phyloP scores from a whole-genome alignment of 1,140 invertebrate genomes.

The Apocrypta bakeri region DNA sequence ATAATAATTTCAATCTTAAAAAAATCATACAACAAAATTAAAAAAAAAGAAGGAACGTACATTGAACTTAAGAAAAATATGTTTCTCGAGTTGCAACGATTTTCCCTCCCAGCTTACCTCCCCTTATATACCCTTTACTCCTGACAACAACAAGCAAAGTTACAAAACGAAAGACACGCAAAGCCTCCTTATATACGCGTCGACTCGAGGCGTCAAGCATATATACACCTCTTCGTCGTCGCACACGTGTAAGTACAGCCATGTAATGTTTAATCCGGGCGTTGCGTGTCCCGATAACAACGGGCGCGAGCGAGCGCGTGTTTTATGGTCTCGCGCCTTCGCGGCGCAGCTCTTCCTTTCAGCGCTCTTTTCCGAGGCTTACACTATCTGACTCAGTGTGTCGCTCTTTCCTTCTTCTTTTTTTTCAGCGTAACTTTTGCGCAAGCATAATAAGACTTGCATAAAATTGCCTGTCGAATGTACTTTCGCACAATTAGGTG shows the following conservation, averaged over 20 bases:
- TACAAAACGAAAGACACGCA: not conserved
- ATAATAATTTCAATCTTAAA: too few relatives aligned
- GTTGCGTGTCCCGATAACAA: slow-evolving; percentile 51
- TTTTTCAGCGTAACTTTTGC: not conserved
- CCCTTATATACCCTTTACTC: not conserved
- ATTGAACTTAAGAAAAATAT: not conserved
- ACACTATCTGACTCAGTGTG: not conserved
- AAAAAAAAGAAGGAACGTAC: too few relatives aligned
- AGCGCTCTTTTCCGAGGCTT: not conserved
- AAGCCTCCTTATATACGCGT: not conserved
- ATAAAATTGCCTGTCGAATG: slow-evolving; percentile 40
- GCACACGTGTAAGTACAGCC: not conserved
- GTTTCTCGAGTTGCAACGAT: not conserved
- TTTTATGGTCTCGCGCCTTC: slow-evolving; percentile 69
- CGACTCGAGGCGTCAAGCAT: not conserved
- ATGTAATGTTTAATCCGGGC: slow-evolving; percentile 35
- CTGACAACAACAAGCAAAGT: not conserved
- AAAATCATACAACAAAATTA: too few relatives aligned
- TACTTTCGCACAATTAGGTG: slow-evolving; percentile 39
- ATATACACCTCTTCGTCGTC: not conserved
- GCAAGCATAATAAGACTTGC: not conserved
- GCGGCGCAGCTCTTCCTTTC: slow-evolving; percentile 48
- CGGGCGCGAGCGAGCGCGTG: slow-evolving; percentile 55
- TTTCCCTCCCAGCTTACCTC: too few relatives aligned
- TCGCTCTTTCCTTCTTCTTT: not conserved